These are phyloP conservation scores for Lycopodina hypogea DNA, from an alignment of 37 sponge, comb jelly and placozoan genomes.

Conservation along the genomic window DNA sequence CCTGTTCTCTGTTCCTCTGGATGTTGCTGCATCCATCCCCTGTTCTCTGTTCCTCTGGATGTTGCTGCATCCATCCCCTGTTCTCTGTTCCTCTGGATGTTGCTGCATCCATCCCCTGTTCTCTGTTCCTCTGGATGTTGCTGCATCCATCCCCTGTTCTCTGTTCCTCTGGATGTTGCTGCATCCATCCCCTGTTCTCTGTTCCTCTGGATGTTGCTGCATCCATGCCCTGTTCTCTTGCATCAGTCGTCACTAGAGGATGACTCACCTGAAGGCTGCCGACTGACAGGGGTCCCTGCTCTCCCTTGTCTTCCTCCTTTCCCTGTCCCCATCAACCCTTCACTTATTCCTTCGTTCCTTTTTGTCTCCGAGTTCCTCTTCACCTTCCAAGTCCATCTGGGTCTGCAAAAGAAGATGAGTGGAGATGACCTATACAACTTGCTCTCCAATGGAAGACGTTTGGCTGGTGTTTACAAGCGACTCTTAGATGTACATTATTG, in stretches of 20 bases:
- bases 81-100: too few relatives aligned
- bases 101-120: too few relatives aligned
- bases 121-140: too few relatives aligned
- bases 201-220: too few relatives aligned
- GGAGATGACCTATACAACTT: not conserved
- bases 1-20: too few relatives aligned
- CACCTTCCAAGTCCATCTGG: conserved; percentile 12
- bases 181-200: too few relatives aligned
- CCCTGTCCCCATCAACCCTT: not conserved
- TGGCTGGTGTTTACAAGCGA: conserved; percentile 6
- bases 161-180: too few relatives aligned
- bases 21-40: too few relatives aligned
- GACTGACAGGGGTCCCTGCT: conserved; percentile 11
- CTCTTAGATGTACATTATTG: conserved; percentile 10
- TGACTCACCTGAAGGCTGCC: conserved; percentile 15
- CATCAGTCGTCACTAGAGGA: not conserved
- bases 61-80: not conserved
- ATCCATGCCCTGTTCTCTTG: not conserved
- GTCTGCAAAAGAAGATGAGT: conserved; percentile 9
- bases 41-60: too few relatives aligned
- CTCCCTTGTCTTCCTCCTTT: conserved; percentile 30
- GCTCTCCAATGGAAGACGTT: conserved; percentile 7
- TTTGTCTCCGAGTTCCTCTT: conserved; percentile 37
- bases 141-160: too few relatives aligned
- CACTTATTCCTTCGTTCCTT: conserved; percentile 1